phyloP scores from a whole-genome alignment of 1,140 invertebrate species.

The Mylabris phalerata region DNA sequence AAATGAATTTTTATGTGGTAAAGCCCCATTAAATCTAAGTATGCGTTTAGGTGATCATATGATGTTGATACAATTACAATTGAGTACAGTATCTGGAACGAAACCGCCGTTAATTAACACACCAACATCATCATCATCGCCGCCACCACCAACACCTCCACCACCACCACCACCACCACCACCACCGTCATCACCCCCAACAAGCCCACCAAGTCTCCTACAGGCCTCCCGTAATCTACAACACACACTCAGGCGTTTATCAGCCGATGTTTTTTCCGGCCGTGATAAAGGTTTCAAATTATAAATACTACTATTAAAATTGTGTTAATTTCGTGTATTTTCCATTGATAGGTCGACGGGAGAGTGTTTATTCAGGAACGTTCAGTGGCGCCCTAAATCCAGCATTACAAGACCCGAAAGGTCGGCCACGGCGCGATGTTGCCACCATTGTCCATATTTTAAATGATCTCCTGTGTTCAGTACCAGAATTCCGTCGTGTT shows the following conservation, averaged over 20 bases:
- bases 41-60: constrained; percentile 93
- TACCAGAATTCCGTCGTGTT: constrained; percentile 49
- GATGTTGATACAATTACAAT: constrained; percentile 92
- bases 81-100: constrained; percentile 67
- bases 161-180: constrained; percentile 17
- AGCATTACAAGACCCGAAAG: constrained; percentile 80
- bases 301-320: neutral
- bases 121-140: constrained; percentile 30
- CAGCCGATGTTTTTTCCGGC: constrained; percentile 74
- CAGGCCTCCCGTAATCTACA: constrained; percentile 87
- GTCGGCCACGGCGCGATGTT: constrained; percentile 84
- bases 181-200: constrained; percentile 18
- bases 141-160: constrained; percentile 24
- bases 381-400: constrained; percentile 86
- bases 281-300: constrained; percentile 43
- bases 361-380: constrained; percentile 80
- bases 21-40: constrained; percentile 86
- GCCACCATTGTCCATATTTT: constrained; percentile 93
- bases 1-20: constrained; percentile 89
- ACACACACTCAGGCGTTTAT: constrained; percentile 83
- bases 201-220: constrained; percentile 50
- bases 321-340: neutral
- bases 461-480: constrained; percentile 86
- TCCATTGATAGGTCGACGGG: constrained; percentile 55
- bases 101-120: constrained; percentile 24